phyloP scores from a whole-genome alignment of 2,888 invertebrate species.

The Drosophila subsilvestris region DNA sequence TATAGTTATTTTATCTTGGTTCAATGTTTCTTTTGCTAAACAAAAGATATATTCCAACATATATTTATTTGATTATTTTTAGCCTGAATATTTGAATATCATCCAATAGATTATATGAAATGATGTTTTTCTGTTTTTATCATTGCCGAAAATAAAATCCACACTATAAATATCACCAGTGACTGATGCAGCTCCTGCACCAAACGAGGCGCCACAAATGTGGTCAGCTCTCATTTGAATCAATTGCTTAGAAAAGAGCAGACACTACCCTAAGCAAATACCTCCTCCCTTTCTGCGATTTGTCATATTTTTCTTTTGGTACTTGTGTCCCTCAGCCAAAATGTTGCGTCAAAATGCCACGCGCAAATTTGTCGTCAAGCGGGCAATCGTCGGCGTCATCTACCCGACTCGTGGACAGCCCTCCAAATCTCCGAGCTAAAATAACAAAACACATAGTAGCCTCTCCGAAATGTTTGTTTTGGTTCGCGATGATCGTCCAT shows the following conservation, averaged over 20 bases:
- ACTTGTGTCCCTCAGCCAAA: constrained; percentile 30
- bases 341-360: constrained; percentile 42
- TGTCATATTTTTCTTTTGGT: constrained; percentile 28
- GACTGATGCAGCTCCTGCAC: constrained; percentile 39
- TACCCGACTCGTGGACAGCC: constrained; percentile 38
- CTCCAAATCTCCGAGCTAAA: constrained; percentile 32
- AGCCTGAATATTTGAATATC: constrained; percentile 13
- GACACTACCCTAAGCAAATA: background rate
- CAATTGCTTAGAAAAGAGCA: constrained; percentile 48
- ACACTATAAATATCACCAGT: constrained; percentile 6
- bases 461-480: constrained; percentile 62
- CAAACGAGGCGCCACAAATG: constrained; percentile 30
- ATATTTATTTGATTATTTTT: constrained; percentile 42
- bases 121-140: constrained; percentile 26
- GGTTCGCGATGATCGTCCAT: constrained; percentile 37
- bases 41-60: constrained; percentile 5
- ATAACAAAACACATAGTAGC: constrained; percentile 33
- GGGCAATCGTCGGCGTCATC: constrained; percentile 30
- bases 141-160: constrained; percentile 34
- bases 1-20: background rate
- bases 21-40: constrained; percentile 17
- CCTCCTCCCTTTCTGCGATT: constrained; percentile 11
- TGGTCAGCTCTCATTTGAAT: constrained; percentile 44
- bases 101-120: constrained; percentile 14
- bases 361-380: constrained; percentile 47